Base-by-base conservation (phyloP, 2,113 vertebrate species). In the Odobenus rosmarus region DNA sequence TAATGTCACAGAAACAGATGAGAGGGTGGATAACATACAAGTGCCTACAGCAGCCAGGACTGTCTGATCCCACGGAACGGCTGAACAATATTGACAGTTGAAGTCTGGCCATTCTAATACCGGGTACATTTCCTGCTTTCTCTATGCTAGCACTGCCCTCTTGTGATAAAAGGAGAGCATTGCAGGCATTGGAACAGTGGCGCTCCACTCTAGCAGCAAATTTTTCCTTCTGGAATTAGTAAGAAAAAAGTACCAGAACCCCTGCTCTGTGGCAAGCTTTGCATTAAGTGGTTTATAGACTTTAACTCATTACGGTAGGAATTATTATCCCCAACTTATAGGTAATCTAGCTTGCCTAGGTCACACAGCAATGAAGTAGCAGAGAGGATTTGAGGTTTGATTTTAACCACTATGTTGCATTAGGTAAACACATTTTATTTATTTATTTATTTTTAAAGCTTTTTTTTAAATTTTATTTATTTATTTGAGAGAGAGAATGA, bases 91-190 rank as follows among this genome's bases (percentile, higher is more conserved):
- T 39, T 85, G 64, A 69, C 14, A 10, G 88, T 79, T 92, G n/a
- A 95, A 96, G 3, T 28, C 18, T 39, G 59, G 67, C 31, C 2
- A 0, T 0, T 26, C 49, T 62, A 5, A 53, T 14, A 61, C 3
- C 0, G 42, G 14, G 36, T 0, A 26, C 64, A 55, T 83, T 74
- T 94, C 74, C 76, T 72, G 53, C 55, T 42, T 95, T 97, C 93
- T 96, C 42, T 96, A 80, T 98, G 98, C 97, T 97, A 81, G 69
- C 90, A 97, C 90, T 98, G 98, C 98, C 98, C 98, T 98, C 99
- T 96, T 88, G 98, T 98, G 99, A 93, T 51, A 79, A 0, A 53
- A 94, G 10, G 0, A 9, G 21, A 93, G 69, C 86, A 97, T 67
- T 97, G 93, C 95, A 96, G 92, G 16, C 10, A 46, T 11, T 39